phyloP scores from a whole-genome alignment of 2,888 invertebrate genomes.

The Gasteruption jaculator region DNA sequence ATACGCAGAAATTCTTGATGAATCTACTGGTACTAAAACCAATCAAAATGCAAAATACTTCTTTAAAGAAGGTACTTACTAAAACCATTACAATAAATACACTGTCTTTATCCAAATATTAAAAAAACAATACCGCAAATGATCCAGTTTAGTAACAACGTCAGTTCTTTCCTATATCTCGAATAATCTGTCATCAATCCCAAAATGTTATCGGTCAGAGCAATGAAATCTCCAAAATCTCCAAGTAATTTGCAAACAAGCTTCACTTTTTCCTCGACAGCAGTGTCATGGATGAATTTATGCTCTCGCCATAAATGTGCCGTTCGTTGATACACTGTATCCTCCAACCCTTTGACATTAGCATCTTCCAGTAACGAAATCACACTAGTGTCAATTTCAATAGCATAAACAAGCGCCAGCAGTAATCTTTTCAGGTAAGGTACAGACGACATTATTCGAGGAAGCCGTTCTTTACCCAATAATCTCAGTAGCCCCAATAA shows the following conservation, averaged over 20 bases:
- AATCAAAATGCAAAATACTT: slow-evolving; percentile 5
- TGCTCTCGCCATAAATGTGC: slow-evolving; percentile 62
- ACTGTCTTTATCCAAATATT: slow-evolving; percentile 41
- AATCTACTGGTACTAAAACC: slow-evolving; percentile 26
- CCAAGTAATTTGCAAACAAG: slow-evolving; percentile 58
- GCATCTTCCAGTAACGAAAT: slow-evolving; percentile 57
- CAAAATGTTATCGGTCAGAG: slow-evolving; percentile 62
- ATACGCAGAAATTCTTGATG: slow-evolving; percentile 26
- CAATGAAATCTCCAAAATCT: slow-evolving; percentile 54
- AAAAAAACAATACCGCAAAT: slow-evolving; percentile 50
- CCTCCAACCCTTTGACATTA: slow-evolving; percentile 50
- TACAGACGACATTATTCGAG: slow-evolving; percentile 56
- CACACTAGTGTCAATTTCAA: slow-evolving; percentile 54
- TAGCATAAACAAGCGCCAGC: slow-evolving; percentile 55
- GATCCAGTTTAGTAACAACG: slow-evolving; percentile 60
- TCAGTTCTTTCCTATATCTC: slow-evolving; percentile 60
- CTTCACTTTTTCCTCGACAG: slow-evolving; percentile 54
- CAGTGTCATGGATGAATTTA: slow-evolving; percentile 56
- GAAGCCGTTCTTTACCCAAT: slow-evolving; percentile 58
- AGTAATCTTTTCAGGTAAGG: slow-evolving; percentile 59
- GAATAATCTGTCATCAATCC: slow-evolving; percentile 56
- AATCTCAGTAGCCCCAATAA: slow-evolving; percentile 65
- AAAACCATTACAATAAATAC: slow-evolving; percentile 24
- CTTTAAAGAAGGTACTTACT: neutral
- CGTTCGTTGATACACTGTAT: slow-evolving; percentile 42